Percentiles rank a stretch among this genome's conserved stretches.
These are phyloP conservation scores for Aspiorhynchus laticeps DNA, from an alignment of 2,113 vertebrate species.

Conservation along the genomic window DNA sequence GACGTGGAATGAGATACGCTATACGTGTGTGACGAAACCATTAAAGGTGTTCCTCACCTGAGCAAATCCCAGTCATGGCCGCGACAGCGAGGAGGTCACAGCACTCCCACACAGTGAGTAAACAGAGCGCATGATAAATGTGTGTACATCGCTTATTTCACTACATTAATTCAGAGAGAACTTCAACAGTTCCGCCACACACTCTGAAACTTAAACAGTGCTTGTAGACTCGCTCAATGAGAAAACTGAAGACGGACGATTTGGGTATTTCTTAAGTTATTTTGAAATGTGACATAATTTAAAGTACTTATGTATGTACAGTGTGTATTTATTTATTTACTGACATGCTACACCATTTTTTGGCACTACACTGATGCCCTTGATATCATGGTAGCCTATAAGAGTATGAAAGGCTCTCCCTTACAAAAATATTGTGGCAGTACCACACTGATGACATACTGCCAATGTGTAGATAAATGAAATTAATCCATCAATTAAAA, in stretches of 20 bases:
- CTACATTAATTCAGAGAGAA: constrained; percentile 55
- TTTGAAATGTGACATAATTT: not conserved
- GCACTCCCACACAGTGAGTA: constrained; percentile 71
- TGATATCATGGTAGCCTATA: not conserved
- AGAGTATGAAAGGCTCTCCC: not conserved
- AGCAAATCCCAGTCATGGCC: constrained; percentile 73
- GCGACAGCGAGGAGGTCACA: constrained; percentile 74
- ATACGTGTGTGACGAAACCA: constrained; percentile 41
- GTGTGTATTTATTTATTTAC: not conserved
- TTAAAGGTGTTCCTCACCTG: constrained; percentile 52
- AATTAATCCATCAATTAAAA: not conserved
- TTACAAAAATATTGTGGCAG: not conserved
- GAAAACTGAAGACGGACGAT: not conserved
- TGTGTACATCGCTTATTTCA: constrained; percentile 63
- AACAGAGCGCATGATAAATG: constrained; percentile 64
- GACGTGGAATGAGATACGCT: constrained; percentile 51
- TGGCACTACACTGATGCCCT: not conserved
- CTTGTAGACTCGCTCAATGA: no score
- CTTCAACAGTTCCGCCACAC: constrained; percentile 24
- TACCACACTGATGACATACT: not conserved
- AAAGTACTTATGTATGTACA: not conserved
- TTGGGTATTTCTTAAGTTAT: not conserved
- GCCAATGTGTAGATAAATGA: not conserved
- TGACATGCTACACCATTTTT: not conserved
- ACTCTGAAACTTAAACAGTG: not conserved